A percentile compares a stretch with the other conserved stretches of the same genome.
These are phyloP conservation scores for Acromyrmex charruanus DNA, from an alignment of 1,140 invertebrate genomes.

Conservation along the genomic window DNA sequence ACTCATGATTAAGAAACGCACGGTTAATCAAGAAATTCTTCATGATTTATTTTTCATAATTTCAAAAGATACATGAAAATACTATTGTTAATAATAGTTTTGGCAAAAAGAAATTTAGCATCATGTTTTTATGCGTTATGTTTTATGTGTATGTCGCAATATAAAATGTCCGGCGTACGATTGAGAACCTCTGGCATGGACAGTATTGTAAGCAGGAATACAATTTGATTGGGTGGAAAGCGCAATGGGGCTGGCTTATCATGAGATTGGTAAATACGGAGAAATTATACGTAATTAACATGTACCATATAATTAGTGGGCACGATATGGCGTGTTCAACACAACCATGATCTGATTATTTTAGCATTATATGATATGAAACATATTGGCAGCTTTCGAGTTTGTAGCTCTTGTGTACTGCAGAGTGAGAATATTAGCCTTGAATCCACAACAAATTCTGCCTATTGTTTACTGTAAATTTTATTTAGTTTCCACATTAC, in stretches of 20 bases:
- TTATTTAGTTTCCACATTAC: not conserved
- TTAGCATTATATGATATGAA: conserved; percentile 44
- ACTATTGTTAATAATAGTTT: not conserved
- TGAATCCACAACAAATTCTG: not conserved
- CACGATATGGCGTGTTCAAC: conserved; percentile 49
- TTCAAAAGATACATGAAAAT: not conserved
- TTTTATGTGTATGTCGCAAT: not conserved
- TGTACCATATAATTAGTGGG: conserved; percentile 53
- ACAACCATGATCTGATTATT: conserved; percentile 60
- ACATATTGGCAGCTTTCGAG: conserved; percentile 37
- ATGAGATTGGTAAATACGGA: conserved; percentile 57
- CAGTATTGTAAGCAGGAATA: conserved; percentile 49
- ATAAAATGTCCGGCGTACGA: not conserved
- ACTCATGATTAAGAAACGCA: not conserved
- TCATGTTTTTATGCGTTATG: not conserved
- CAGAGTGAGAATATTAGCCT: conserved; percentile 10
- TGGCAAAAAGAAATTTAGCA: not conserved
- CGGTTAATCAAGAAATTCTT: not conserved
- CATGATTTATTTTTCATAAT: not conserved
- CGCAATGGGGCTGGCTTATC: conserved; percentile 38
- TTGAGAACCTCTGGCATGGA: conserved; percentile 34
- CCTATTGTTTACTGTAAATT: not conserved
- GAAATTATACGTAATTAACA: conserved; percentile 64
- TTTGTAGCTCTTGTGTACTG: not conserved
- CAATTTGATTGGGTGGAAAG: conserved; percentile 37